A percentile compares a stretch with the other conserved stretches of the same genome.
phyloP scores from a whole-genome alignment of 2,113 vertebrate species.

The Ammospiza caudacuta region DNA sequence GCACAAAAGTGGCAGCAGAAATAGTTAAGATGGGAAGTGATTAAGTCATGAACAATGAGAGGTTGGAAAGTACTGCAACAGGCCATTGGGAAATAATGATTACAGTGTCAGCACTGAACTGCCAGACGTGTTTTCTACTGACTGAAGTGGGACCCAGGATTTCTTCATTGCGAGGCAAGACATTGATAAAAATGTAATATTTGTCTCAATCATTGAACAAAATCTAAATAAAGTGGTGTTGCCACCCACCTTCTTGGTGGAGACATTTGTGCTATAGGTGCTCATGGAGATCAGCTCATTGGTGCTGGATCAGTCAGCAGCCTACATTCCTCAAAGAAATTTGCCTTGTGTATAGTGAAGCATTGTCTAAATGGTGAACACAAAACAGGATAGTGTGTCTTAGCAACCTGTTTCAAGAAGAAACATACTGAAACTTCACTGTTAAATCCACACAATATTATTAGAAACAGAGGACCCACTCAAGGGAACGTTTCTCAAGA shows the following conservation, averaged over 20 bases:
- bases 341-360: neutral
- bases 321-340: neutral
- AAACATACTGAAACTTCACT: neutral
- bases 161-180: neutral
- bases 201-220: neutral
- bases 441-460: neutral
- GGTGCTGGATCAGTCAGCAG: neutral
- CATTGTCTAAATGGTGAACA: neutral
- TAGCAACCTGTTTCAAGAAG: neutral
- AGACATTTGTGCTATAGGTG: neutral
- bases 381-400: neutral
- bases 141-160: neutral
- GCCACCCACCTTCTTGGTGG: neutral
- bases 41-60: constrained; percentile 25
- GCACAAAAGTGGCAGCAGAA: constrained; percentile 14
- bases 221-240: neutral
- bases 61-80: constrained; percentile 42
- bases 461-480: neutral
- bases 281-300: neutral
- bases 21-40: constrained; percentile 37
- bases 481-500: constrained; percentile 33
- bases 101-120: neutral
- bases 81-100: constrained; percentile 20
- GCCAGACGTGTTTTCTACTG: neutral
- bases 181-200: neutral